Conservation (phyloP, 1,140 invertebrate species). For the Pseudachorutes palmiensis region DNA sequence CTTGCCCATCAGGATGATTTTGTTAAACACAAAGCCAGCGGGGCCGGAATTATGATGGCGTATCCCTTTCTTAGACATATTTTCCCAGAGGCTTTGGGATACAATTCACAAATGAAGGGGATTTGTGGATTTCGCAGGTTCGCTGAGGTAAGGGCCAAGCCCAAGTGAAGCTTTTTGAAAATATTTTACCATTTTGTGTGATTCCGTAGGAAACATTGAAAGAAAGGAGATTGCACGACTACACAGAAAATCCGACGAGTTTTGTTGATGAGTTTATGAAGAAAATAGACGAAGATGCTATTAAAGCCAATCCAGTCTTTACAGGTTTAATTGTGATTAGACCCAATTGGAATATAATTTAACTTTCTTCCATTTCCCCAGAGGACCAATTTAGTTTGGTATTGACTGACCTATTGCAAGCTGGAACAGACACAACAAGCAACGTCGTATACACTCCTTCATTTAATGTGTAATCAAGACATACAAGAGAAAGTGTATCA, state of each 20-base stretch:
- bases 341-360: no score
- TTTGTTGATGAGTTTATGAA: background rate
- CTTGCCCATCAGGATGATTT: background rate
- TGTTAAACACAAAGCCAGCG: background rate
- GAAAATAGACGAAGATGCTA: background rate
- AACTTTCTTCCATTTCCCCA: no score
- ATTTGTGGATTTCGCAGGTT: background rate
- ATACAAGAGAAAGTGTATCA: background rate
- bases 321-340: no score
- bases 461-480: background rate
- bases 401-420: no score
- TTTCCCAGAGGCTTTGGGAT: background rate
- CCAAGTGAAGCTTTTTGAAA: background rate
- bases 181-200: background rate
- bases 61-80: background rate
- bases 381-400: no score
- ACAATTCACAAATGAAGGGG: background rate
- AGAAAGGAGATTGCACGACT: background rate
- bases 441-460: background rate
- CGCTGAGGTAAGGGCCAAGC: background rate
- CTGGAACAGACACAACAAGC: no score
- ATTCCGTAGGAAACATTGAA: background rate
- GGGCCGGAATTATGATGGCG: background rate
- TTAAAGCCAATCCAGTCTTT: background rate
- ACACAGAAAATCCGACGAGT: background rate